Conservation (phyloP, 2,113 vertebrate genomes). For the Muntiacus muntjak region DNA sequence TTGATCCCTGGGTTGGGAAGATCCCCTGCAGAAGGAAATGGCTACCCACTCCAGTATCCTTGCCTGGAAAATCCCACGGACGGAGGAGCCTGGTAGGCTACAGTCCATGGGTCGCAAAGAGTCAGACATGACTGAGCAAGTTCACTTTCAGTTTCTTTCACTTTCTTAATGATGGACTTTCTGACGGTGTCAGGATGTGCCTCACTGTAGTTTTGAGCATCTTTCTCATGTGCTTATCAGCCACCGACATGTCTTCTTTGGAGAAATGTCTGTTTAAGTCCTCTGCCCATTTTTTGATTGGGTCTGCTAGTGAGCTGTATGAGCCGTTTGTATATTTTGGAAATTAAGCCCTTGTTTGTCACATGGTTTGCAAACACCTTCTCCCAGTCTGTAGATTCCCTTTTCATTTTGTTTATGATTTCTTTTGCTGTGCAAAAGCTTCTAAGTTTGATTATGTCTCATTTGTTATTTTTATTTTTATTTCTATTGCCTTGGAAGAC, state of each 20-base stretch:
- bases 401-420: not conserved
- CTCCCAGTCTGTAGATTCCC: not conserved
- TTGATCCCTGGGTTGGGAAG: no score
- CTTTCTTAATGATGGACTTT: not conserved
- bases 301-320: not conserved
- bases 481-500: not conserved
- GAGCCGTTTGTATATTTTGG: not conserved
- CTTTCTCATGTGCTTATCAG: not conserved
- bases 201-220: not conserved
- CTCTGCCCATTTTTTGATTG: not conserved
- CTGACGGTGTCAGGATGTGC: rapidly evolving
- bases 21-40: no score
- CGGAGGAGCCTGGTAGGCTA: no score
- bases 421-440: not conserved
- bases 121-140: rapidly evolving
- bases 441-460: not conserved
- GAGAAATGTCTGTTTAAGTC: not conserved
- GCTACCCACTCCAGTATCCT: no score
- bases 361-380: not conserved
- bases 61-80: no score
- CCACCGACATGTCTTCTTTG: not conserved
- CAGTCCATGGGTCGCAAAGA: no score
- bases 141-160: no score
- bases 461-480: not conserved
- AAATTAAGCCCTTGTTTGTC: not conserved